A percentile compares a stretch with the other conserved stretches of the same genome.
phyloP scores from a whole-genome alignment of 2,113 vertebrate species.

The Tyto alba region DNA sequence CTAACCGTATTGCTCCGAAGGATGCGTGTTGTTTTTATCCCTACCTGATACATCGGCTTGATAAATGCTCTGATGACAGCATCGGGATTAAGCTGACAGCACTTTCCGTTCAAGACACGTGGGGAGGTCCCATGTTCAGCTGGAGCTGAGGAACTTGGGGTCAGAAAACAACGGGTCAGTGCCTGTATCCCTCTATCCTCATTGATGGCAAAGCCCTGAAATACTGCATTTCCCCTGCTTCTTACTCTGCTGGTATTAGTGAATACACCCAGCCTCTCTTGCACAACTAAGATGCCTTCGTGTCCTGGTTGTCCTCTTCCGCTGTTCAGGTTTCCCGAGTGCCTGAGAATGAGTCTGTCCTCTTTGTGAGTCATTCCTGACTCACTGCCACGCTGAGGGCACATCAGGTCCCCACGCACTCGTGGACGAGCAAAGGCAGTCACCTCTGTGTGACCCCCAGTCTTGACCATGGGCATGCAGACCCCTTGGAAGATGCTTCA shows the following conservation, averaged over 20 bases:
- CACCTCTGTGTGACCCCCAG: not conserved
- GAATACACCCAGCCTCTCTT: not conserved
- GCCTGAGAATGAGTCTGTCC: not conserved
- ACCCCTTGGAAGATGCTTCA: not conserved
- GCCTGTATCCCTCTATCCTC: not conserved
- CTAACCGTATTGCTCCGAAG: not conserved
- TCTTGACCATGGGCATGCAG: rapidly evolving
- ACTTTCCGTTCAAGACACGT: not conserved
- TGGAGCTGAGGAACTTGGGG: not conserved
- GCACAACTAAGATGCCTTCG: not conserved
- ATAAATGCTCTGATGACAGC: not conserved
- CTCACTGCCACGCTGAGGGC: rapidly evolving
- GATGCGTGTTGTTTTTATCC: not conserved
- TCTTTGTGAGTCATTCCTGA: not conserved
- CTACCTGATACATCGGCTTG: not conserved
- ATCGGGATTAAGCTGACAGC: not conserved
- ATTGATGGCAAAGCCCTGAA: not conserved
- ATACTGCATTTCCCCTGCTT: not conserved
- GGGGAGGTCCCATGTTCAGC: not conserved
- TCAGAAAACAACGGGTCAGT: not conserved
- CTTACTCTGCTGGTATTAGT: not conserved
- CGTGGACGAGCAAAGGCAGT: not conserved
- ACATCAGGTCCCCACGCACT: rapidly evolving
- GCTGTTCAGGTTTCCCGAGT: not conserved
- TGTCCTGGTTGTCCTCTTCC: not conserved